Evolutionary conservation across 2,797 vertebrate genomes (phyloP).

Genomic region (Sebastes elongatus): DNA sequence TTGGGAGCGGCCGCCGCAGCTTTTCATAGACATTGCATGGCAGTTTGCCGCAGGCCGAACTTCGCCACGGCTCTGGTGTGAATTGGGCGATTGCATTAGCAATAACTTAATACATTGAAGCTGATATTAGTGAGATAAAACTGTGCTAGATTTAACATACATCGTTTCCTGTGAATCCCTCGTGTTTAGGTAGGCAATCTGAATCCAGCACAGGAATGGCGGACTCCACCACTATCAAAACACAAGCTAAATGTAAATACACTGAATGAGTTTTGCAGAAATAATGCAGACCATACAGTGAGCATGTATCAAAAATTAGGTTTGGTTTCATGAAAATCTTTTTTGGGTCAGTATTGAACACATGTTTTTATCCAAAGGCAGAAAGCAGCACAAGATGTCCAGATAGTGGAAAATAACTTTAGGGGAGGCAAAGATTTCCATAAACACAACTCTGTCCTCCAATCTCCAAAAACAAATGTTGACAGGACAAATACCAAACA

Average conservation of each 20-base stretch:
- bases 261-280: neutral
- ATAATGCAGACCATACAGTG: neutral
- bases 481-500: neutral
- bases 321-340: neutral
- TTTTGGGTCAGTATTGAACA: neutral
- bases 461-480: neutral
- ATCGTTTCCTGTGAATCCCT: neutral
- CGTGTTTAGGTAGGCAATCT: neutral
- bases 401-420: neutral
- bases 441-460: neutral
- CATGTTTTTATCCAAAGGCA: neutral
- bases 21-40: too few relatives aligned
- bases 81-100: neutral
- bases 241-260: neutral
- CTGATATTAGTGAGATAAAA: neutral
- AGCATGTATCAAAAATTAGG: neutral
- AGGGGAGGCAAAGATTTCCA: neutral
- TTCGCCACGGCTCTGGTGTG: too few relatives aligned
- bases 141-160: too few relatives aligned
- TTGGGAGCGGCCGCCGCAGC: too few relatives aligned
- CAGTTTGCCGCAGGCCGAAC: too few relatives aligned
- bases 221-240: neutral
- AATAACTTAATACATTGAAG: neutral
- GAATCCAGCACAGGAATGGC: neutral
- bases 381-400: neutral